These are phyloP conservation scores for Melanogrammus aeglefinus DNA, from an alignment of 2,797 vertebrate species.

Conservation along the genomic window DNA sequence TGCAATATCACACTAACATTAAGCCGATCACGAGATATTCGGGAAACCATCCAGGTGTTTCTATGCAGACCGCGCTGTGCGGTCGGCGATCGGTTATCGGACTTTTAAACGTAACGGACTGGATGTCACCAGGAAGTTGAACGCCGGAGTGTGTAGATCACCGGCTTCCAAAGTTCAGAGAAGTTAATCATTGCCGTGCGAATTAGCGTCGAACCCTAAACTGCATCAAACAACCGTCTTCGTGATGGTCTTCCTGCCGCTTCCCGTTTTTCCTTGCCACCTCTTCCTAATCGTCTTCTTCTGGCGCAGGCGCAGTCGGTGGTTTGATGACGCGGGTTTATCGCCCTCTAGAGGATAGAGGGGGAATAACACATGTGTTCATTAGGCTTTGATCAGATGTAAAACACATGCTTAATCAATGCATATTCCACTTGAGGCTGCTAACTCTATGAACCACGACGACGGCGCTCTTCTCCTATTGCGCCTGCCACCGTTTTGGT, in stretches of 20 bases:
- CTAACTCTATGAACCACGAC: too few species aligned
- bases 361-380: too few species aligned
- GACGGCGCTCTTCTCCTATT: too few species aligned
- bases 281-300: neutral
- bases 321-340: too few species aligned
- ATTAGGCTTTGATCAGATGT: too few species aligned
- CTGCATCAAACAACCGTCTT: slow-evolving; percentile 44
- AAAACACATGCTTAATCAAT: too few species aligned
- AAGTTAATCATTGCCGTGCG: slow-evolving; percentile 52
- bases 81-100: neutral
- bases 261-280: neutral
- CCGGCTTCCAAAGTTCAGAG: slow-evolving; percentile 61
- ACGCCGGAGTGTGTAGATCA: neutral
- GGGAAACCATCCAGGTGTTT: too few species aligned
- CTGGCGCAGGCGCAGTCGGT: neutral
- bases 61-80: neutral
- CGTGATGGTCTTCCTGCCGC: neutral
- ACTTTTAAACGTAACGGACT: neutral
- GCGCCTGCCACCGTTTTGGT: too few species aligned
- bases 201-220: neutral
- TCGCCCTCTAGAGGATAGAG: too few species aligned
- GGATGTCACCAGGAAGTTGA: slow-evolving; percentile 12
- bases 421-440: too few species aligned
- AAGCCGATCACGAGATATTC: too few species aligned
- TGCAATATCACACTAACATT: too few species aligned